A percentile compares a stretch with the other conserved stretches of the same genome.
These are phyloP conservation scores for Temnopleurus reevesii DNA, from an alignment of 53 echinoderm and acorn worm species.

Conservation along the genomic window DNA sequence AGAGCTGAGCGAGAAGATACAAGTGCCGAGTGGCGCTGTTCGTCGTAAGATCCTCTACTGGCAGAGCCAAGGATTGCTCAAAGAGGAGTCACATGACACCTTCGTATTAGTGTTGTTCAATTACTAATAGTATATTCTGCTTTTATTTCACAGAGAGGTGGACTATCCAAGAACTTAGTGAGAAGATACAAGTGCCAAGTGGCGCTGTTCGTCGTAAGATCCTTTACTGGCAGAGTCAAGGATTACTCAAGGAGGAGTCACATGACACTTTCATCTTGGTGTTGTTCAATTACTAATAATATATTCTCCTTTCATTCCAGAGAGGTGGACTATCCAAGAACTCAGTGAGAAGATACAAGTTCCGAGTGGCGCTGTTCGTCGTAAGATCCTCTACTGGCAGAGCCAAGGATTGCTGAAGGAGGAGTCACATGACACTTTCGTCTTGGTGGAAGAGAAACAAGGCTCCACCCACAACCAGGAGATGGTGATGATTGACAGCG, in stretches of 20 bases:
- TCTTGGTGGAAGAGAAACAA: conserved; percentile 74
- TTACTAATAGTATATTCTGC: not conserved
- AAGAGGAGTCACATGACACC: conserved; percentile 82
- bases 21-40: conserved; percentile 86
- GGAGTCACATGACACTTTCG: conserved; percentile 85
- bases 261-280: conserved; percentile 86
- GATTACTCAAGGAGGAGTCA: conserved; percentile 83
- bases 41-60: conserved; percentile 95
- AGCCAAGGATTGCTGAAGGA: conserved; percentile 94
- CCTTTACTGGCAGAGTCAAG: conserved; percentile 99
- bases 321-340: conserved; percentile 91
- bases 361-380: conserved; percentile 80
- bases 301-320: conserved; percentile 63
- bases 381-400: conserved; percentile 99
- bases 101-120: conserved; percentile 86
- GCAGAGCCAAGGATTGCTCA: conserved; percentile 97
- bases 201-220: conserved; percentile 91
- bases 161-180: conserved; percentile 93
- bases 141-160: conserved; percentile 56
- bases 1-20: conserved; percentile 90
- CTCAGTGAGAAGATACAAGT: conserved; percentile 93
- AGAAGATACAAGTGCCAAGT: conserved; percentile 89
- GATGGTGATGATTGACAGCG: conserved; percentile 88
- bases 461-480: conserved; percentile 72
- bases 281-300: no score